Evolutionary conservation across 2,888 invertebrate genomes (phyloP), one percentile per base, ranked within the genome.

Genomic region (Myathropa florea): DNA sequence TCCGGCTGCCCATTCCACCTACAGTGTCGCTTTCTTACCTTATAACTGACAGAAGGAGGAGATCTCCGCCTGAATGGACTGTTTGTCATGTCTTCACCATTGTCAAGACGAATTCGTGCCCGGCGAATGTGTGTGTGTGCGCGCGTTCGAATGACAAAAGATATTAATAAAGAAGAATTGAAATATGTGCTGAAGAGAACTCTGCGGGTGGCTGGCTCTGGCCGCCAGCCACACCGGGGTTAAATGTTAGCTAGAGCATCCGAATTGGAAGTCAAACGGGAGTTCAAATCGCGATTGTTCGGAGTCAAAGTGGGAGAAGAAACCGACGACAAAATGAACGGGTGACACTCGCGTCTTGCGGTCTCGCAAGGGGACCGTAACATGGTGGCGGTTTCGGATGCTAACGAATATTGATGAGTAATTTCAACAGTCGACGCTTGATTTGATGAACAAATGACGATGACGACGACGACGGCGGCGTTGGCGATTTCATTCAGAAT

Each of bases 241-340:
- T 72, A 82, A 70, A 78, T 70, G 73, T 78, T 68, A 77, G 73
- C 64, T 55, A 75, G 68, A 64, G 39, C 73, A 75, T 78, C 82
- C 67, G 59, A 67, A 60, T 67, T 26, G 64, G 60, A 86, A 73
- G 82, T 78, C 82, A 73, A 86, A 86, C 78, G 77, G 82, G 73
- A 86, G 82, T 86, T 78, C 55, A 64, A 81, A 59, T 72, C 67
- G 81, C 90, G 89, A 90, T 88, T 90, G 90, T 90, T 80, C 91
- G 89, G 89, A 89, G 88, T 88, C 55, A 46, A n/a, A 46, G 46
- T 46, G 7, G 46, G 4, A n/a, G 46, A 46, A 46, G 39, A 46
- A n/a, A 46, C 18, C 3, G 12, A 36, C 2, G 57, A 89, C 73
- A 76, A 75, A 77, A 61, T 23, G 30, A 53, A 46, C 39, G 39